Conservation (phyloP, 1,140 invertebrate species). For the Drosophila miranda region DNA sequence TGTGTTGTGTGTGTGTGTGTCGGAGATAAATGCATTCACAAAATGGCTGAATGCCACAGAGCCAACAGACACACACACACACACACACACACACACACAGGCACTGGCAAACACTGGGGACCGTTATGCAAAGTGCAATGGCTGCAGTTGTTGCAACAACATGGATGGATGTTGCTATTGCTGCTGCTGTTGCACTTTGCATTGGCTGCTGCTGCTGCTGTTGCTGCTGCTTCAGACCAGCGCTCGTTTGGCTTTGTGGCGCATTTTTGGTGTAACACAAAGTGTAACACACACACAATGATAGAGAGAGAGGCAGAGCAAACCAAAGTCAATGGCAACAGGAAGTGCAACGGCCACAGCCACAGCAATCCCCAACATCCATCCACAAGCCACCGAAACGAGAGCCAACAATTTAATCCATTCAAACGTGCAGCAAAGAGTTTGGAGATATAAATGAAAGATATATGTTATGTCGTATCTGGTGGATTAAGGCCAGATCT, state of each 20-base stretch:
- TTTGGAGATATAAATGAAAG: neutral
- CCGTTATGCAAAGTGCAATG: constrained; percentile 78
- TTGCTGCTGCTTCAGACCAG: constrained; percentile 39
- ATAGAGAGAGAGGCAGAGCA: constrained; percentile 28
- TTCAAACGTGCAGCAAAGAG: constrained; percentile 17
- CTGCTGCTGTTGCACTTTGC: constrained; percentile 55
- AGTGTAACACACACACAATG: constrained; percentile 60
- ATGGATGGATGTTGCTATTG: constrained; percentile 22
- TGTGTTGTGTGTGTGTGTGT: constrained; percentile 12
- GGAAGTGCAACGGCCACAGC: constrained; percentile 23
- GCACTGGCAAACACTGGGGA: constrained; percentile 20
- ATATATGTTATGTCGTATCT: constrained; percentile 2
- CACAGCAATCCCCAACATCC: constrained; percentile 1
- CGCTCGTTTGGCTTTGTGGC: constrained; percentile 77
- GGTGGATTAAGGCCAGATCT: neutral
- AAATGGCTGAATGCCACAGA: constrained; percentile 73
- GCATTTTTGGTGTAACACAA: constrained; percentile 78
- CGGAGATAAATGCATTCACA: constrained; percentile 67
- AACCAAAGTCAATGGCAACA: constrained; percentile 62
- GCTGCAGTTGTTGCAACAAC: constrained; percentile 59
- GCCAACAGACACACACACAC: constrained; percentile 57
- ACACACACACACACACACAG: constrained; percentile 60
- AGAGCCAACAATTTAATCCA: constrained; percentile 21
- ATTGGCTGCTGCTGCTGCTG: constrained; percentile 52
- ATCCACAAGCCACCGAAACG: constrained; percentile 4